Base-by-base conservation (phyloP, 2,888 invertebrate species). In the Euplexia lucipara region DNA sequence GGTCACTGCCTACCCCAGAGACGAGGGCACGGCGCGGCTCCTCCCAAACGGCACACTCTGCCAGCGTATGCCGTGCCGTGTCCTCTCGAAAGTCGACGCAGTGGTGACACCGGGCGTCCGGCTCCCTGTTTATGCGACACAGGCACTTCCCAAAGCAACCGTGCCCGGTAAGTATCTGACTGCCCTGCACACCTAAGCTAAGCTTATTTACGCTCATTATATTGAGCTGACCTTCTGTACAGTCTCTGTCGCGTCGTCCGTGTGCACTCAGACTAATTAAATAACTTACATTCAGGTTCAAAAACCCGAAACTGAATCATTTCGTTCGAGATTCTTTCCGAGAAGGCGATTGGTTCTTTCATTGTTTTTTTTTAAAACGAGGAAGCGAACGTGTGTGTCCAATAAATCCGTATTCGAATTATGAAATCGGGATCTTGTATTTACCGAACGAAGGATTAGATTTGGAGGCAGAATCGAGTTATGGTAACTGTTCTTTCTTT, bases 221-320 rank as follows among this genome's bases (percentile, higher is more conserved):
- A 20, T 3, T 0, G 2, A 52, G 9, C 1, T 0, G 2, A 10
- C 12, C 42, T 63, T 53, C 68, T 67, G 18, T 10, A 2, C 0
- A 0, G 16, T 42, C 12, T 42, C 2, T 14, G 4, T 8, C 0
- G 20, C 37, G 12, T 4, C 16, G 14, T 9, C 1, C 26, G 7
- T 57, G 32, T 45, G 37, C 59, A 58, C 49, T 56, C 61, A 60
- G 48, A 49, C 66, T 70, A 78, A 78, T 77, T 78, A 74, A 78
- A 81, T 75, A 52, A 35, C 47, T 61, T 63, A 61, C 20, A 66
- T 51, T 49, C 52, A 51, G 57, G 72, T 70, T 63, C 72, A 64
- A 65, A 66, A 75, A 61, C 72, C 72, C 70, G 57, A 70, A 73
- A 64, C 75, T 72, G 78, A 79, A 75, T 79, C 79, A 75, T 66